A percentile compares a stretch with the other conserved stretches of the same genome.
Evolutionary conservation across 2,888 invertebrate genomes (phyloP).

Genomic region (Ctena decussata): DNA sequence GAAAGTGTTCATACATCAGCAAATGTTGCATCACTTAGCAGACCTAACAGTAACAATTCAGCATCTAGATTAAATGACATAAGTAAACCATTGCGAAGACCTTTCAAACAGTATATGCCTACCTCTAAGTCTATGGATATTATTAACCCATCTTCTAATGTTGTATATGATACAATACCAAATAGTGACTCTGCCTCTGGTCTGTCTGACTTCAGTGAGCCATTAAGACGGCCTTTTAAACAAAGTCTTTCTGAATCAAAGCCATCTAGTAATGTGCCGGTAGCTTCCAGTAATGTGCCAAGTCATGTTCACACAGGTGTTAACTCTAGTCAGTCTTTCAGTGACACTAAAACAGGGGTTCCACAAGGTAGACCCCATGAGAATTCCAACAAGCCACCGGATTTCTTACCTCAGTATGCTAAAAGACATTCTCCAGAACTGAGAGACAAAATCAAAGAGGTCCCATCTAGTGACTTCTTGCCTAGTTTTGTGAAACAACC

Average conservation of each 20-base stretch:
- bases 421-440: slow-evolving; percentile 27
- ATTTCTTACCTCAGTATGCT: slow-evolving; percentile 41
- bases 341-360: neutral
- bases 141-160: neutral
- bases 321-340: no score
- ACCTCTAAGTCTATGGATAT: neutral
- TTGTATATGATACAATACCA: neutral
- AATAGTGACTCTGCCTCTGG: neutral
- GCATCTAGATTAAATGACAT: neutral
- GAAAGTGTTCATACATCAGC: neutral
- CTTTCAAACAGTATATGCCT: neutral
- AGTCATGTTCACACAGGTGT: no score
- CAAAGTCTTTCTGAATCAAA: neutral
- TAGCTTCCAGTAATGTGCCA: neutral
- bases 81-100: neutral
- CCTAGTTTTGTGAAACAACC: slow-evolving; percentile 16
- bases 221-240: neutral
- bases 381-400: neutral
- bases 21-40: neutral
- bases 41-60: neutral
- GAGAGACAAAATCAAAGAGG: neutral
- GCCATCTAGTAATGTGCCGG: neutral
- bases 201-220: neutral
- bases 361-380: neutral
- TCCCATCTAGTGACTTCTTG: neutral